phyloP scores from a whole-genome alignment of 92 coral and sea anemone genomes.

The Hydrozoanthus gracilis region DNA sequence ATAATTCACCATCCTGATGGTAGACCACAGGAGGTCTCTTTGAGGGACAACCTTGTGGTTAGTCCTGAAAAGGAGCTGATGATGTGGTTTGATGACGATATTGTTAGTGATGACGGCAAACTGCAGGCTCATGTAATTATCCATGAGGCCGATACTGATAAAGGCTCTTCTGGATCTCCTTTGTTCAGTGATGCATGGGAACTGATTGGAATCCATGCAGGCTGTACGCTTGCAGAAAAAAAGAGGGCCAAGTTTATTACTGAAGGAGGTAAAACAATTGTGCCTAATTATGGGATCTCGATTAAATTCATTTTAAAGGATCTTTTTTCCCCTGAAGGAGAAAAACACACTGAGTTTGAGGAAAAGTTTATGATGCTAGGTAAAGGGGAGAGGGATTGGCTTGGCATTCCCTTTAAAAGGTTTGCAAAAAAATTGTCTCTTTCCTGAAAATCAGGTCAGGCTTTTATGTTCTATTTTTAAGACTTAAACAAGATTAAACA shows the following conservation, averaged over 20 bases:
- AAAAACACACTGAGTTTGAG: not conserved
- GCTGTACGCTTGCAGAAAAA: not conserved
- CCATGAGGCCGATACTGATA: not conserved
- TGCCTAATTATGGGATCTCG: slow-evolving; percentile 11
- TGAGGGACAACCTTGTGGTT: not conserved
- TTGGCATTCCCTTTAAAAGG: not conserved
- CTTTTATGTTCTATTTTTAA: no score
- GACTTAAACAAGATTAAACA: no score
- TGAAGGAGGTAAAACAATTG: not conserved
- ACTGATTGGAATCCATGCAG: not conserved
- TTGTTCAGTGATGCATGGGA: slow-evolving; percentile 11
- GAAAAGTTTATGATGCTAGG: not conserved
- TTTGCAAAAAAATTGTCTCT: not conserved
- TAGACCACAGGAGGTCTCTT: not conserved
- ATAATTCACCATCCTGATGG: not conserved
- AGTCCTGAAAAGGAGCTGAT: not conserved
- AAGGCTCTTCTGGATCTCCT: slow-evolving; percentile 7
- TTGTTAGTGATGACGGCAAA: not conserved
- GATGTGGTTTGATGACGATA: not conserved
- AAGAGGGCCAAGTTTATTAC: not conserved
- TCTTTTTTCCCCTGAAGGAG: not conserved
- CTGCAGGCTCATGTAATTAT: not conserved
- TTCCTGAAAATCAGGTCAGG: no score
- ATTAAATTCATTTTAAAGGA: not conserved
- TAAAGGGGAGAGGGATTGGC: not conserved